Evolutionary conservation across 2,113 vertebrate species (phyloP).

Genomic region (Equus przewalskii): DNA sequence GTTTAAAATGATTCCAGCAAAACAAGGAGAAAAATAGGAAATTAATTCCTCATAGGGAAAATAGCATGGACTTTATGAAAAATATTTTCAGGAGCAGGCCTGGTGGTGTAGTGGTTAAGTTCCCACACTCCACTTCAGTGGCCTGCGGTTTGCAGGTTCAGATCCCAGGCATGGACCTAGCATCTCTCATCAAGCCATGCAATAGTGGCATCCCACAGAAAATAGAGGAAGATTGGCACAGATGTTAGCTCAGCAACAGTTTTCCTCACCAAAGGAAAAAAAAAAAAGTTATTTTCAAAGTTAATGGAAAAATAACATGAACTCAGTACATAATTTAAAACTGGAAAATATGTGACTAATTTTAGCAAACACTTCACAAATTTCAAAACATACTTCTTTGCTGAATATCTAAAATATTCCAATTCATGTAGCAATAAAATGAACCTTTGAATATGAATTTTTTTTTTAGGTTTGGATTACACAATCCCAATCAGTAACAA

Average conservation of each 20-base stretch:
- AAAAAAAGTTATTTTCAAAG: not conserved
- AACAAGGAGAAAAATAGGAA: not conserved
- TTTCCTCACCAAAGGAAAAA: too few species aligned
- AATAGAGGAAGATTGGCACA: too few species aligned
- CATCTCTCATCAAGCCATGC: too few species aligned
- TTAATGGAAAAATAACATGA: conserved; percentile 28
- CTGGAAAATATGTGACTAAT: conserved; percentile 26
- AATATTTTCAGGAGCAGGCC: conserved; percentile 6
- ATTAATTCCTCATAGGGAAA: not conserved
- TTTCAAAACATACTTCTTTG: not conserved
- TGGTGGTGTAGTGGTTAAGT: too few species aligned
- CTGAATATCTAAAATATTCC: conserved; percentile 25
- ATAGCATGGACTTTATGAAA: not conserved
- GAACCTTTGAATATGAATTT: not conserved
- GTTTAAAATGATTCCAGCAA: not conserved
- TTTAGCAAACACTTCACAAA: conserved; percentile 25
- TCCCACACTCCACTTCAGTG: too few species aligned
- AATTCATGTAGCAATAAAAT: not conserved
- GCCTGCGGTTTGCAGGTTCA: too few species aligned
- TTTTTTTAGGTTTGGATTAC: not conserved
- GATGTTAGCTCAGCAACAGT: too few species aligned
- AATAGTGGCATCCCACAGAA: too few species aligned
- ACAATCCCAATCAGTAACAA: conserved; percentile 42
- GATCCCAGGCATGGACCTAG: too few species aligned
- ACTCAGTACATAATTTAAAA: conserved; percentile 41